Evolutionary conservation across 2,888 invertebrate species (phyloP), one percentile per base, ranked within the genome.

Genomic region (Axea sp.): DNA sequence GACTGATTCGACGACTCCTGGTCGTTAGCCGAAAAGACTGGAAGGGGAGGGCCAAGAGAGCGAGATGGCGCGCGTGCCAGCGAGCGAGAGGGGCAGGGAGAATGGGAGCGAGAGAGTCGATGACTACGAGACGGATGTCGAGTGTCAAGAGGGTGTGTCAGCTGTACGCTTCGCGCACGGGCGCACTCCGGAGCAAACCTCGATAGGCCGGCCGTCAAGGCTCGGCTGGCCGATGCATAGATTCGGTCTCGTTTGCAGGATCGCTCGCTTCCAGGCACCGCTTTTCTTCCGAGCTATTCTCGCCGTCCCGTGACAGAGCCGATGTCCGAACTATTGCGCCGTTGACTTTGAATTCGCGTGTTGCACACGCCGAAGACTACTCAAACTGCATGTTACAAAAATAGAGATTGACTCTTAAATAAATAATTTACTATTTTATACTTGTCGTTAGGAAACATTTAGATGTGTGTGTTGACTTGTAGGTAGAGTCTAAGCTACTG

Each of bases 401-500:
- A 83, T 83, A 83, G 81, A 82, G 76, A 77, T 78, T 77, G 65
- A 76, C 78, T 80, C 77, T 80, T 78, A 78, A 81, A 82, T 81
- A 80, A 83, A 82, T 82, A 82, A 81, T 83, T 77, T 81, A 83
- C 81, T 80, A 80, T 82, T 77, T 79, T 80, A 80, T 79, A 82
- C 80, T 81, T 77, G 76, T 79, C 77, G 78, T 79, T 81, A 80
- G 82, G 83, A 82, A 83, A 83, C 82, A 82, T 82, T 82, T 78
- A 81, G 73, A 77, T 78, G 77, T 79, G 75, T 80, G 80, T 82
- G 82, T 85, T 84, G 83, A 84, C 85, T 82, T 84, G 86, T 83
- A 84, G 83, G 85, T 86, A 86, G 86, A 86, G 85, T 83, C 86
- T 86, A 86, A 86, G 85, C 86, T 86, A 86, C 86, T 86, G 86